Base-by-base conservation (phyloP, 2,888 invertebrate species). In the Cheilosia urbana region DNA sequence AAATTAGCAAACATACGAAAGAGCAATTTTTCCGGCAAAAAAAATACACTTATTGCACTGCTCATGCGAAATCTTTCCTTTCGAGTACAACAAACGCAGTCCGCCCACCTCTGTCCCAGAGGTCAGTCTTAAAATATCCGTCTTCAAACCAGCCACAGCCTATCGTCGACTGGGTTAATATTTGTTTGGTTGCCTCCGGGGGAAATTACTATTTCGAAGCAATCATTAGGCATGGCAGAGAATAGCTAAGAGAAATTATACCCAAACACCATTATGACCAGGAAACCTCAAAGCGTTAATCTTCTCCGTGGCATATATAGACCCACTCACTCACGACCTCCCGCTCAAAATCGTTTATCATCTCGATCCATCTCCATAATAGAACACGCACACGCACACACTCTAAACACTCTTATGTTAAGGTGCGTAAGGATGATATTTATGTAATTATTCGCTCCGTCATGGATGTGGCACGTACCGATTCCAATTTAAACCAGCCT, bases 351-450 rank as follows among this genome's bases (percentile, higher is more conserved):
- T 47, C 45, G 58, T 24, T 71, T 71, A 58, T 71, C 71, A 57
- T 58, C 11, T 58, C 58, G 58, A 71, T 58, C 5, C 30, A 69
- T 69, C 69, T 69, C n/a, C 69, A 47, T 57, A 69, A 69, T 58
- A 17, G 19, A 3, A 47, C 58, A 49, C 47, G 34, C 15, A 30
- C n/a, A 27, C 24, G 2, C 24, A 3, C 24, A 24, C 30, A 34
- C n/a, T 9, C 30, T 9, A 55, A 19, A 24, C 17, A 21, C 27
- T 11, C 27, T n/a, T 53, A 40, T 40, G 42, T 1, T 21, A 24
- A 21, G n/a, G 24, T 42, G 55, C 37, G 42, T 30, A 24, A 4
- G 24, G 15, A 68, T 6, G 47, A 58, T 69, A 60, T 71, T 49
- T 27, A 68, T 45, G 55, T 68, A 55, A 58, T 58, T 47, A 71